These are phyloP conservation scores for Aspidiotus rigidus DNA, from an alignment of 2,888 invertebrate genomes.

Conservation along the genomic window DNA sequence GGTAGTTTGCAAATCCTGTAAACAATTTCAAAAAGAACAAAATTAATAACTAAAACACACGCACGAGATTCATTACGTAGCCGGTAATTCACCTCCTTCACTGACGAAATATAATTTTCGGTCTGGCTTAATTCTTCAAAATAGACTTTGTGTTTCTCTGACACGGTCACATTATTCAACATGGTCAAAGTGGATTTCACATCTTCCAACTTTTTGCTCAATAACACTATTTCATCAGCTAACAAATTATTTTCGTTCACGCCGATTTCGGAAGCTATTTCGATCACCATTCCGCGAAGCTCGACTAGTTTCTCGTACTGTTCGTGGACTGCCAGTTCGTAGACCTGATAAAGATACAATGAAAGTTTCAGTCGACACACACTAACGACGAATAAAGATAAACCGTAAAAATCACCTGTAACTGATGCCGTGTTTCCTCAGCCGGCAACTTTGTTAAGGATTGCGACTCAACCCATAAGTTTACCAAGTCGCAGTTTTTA, in stretches of 20 bases:
- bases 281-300: slow-evolving; percentile 63
- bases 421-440: slow-evolving; percentile 49
- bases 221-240: slow-evolving; percentile 61
- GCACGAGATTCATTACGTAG: too few species aligned
- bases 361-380: background rate
- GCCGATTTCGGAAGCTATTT: slow-evolving; percentile 70
- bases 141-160: slow-evolving; percentile 13
- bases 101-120: slow-evolving; percentile 21
- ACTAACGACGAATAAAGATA: background rate
- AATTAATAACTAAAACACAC: background rate
- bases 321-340: slow-evolving; percentile 31
- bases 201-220: slow-evolving; percentile 64
- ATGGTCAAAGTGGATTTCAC: slow-evolving; percentile 64
- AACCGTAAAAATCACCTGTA: slow-evolving; percentile 11
- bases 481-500: slow-evolving; percentile 66
- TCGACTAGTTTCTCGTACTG: slow-evolving; percentile 60
- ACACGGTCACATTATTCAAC: slow-evolving; percentile 52
- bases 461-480: slow-evolving; percentile 67
- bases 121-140: slow-evolving; percentile 14
- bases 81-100: slow-evolving; percentile 15
- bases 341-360: slow-evolving; percentile 13
- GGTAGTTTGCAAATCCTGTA: background rate
- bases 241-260: slow-evolving; percentile 46
- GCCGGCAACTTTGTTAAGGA: slow-evolving; percentile 61
- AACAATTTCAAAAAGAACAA: background rate